Percentiles rank a stretch among this genome's conserved stretches.
Conservation (phyloP, 2,113 vertebrate species). For the Varanus komodoensis region DNA sequence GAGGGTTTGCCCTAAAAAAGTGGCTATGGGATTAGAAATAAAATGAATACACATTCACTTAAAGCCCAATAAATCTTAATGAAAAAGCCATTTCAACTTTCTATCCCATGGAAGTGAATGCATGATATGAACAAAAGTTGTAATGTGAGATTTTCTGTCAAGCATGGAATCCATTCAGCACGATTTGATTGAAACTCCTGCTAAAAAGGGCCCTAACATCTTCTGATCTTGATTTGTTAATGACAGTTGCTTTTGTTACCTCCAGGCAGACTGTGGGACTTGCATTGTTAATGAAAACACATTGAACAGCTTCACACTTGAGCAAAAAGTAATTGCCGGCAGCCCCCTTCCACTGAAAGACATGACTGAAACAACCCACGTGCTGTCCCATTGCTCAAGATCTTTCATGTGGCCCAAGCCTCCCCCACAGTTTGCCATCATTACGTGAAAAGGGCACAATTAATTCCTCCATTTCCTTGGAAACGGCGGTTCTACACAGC, state of each 20-base stretch:
- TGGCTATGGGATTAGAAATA: neutral
- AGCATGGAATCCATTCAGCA: neutral
- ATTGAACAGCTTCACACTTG: conserved; percentile 48
- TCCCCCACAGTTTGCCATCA: conserved; percentile 53
- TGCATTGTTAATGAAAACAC: conserved; percentile 55
- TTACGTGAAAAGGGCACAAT: conserved; percentile 51
- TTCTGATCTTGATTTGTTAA: conserved; percentile 47
- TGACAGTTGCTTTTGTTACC: conserved; percentile 52
- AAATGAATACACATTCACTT: neutral
- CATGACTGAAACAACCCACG: conserved; percentile 40
- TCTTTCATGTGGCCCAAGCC: conserved; percentile 44
- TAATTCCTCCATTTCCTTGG: conserved; percentile 34
- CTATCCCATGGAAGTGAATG: neutral
- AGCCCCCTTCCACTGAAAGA: conserved; percentile 50
- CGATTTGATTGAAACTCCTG: conserved; percentile 41
- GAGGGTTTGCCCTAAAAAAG: neutral
- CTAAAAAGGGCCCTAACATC: conserved; percentile 29
- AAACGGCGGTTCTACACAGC: conserved; percentile 34
- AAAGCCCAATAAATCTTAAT: neutral
- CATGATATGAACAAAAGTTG: conserved; percentile 12
- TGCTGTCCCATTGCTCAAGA: conserved; percentile 50
- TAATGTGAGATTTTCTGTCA: conserved; percentile 31
- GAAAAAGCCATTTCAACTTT: neutral
- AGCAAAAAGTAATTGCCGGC: conserved; percentile 49
- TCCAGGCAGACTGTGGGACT: conserved; percentile 29